Evolutionary conservation across 2,113 vertebrate species (phyloP), one percentile per base, ranked within the genome.

Genomic region (Accipiter cooperii): DNA sequence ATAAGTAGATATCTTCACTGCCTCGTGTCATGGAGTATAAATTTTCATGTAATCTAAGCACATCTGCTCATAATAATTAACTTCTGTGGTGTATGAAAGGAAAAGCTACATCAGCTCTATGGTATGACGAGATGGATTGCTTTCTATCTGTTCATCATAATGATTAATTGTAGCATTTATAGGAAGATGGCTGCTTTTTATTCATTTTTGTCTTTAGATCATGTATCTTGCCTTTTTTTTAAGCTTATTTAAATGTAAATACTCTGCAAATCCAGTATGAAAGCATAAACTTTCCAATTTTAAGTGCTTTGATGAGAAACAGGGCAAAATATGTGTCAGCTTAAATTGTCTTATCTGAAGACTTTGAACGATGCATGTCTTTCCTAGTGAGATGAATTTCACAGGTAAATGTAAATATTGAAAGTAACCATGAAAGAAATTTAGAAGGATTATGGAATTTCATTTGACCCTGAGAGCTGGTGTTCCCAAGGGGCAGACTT

Each of bases 11-110:
- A 92, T 81, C 89, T 90, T 96, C 91, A 86, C 22, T 75, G 36
- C 83, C 91, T 83, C 81, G 66, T 96, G 98, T 97, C 93, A 91
- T 52, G 61, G 93, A 86, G 87, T 96, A 95, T 97, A 96, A 98
- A 97, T 97, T 98, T 96, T 97, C 95, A 76, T 97, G 93, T 96
- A 97, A 98, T 98, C 97, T 97, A 86, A 97, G 93, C 96, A 97
- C 96, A 97, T 98, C 97, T 98, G 96, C 96, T 98, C 89, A 74
- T 97, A 96, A 96, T 97, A 98, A 98, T 98, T 98, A 98, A 97
- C 96, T 98, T 96, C 82, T 95, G 93, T 90, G 93, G 89, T 83
- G 63, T 94, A 60, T 92, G 96, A 96, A 96, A 96, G 96, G 97
- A 97, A 97, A 96, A 97, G 96, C 91, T 89, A 88, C 84, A 95